Evolutionary conservation across 2,113 vertebrate genomes (phyloP).

Genomic region (Phrynocephalus versicolor): DNA sequence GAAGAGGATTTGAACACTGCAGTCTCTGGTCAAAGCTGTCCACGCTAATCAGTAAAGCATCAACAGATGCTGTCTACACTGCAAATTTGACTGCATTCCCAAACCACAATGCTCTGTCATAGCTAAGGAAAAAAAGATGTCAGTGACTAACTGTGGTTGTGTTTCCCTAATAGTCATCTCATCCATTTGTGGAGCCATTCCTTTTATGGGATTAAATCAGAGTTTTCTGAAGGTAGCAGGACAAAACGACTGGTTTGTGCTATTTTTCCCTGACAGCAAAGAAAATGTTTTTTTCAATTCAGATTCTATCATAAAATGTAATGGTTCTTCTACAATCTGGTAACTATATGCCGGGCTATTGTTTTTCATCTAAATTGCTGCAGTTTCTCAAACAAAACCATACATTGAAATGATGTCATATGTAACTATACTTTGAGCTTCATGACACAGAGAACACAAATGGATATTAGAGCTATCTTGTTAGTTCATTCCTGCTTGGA

Average conservation of each 20-base stretch:
- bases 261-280: slow-evolving; percentile 48
- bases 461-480: not conserved
- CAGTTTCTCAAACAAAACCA: slow-evolving; percentile 5
- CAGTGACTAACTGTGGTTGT: slow-evolving; percentile 71
- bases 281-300: slow-evolving; percentile 50
- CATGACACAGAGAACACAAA: not conserved
- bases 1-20: not conserved
- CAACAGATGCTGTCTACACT: not conserved
- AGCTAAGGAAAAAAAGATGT: slow-evolving; percentile 65
- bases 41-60: not conserved
- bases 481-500: not conserved
- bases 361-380: not conserved
- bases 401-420: not conserved
- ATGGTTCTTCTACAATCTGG: slow-evolving; percentile 35
- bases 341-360: not conserved
- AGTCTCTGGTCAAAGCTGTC: not conserved
- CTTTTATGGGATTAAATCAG: slow-evolving; percentile 42
- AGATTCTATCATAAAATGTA: slow-evolving; percentile 64
- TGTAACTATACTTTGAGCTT: slow-evolving; percentile 11
- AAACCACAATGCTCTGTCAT: slow-evolving; percentile 65
- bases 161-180: slow-evolving; percentile 53
- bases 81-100: slow-evolving; percentile 35
- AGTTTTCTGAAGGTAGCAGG: not conserved
- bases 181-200: slow-evolving; percentile 49
- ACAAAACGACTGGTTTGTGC: slow-evolving; percentile 34